A percentile compares a stretch with the other conserved stretches of the same genome.
These are phyloP conservation scores for Pampus argenteus DNA, from an alignment of 2,797 vertebrate genomes.

Conservation along the genomic window DNA sequence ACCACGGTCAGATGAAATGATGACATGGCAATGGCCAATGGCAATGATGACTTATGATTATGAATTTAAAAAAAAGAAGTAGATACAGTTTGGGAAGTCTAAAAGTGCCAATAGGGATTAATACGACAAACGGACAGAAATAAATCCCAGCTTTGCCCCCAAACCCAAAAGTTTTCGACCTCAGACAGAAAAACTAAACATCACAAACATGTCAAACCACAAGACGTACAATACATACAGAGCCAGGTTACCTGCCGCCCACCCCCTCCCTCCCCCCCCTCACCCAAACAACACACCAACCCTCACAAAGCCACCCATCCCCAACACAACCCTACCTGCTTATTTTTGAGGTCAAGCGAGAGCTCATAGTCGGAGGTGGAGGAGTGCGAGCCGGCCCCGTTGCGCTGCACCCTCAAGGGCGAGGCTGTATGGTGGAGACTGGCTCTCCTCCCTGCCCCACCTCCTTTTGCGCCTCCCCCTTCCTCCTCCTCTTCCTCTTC, in stretches of 20 bases:
- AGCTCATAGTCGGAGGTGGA: conserved; percentile 96
- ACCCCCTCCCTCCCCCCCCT: conserved; percentile 31
- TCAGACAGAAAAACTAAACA: conserved; percentile 51
- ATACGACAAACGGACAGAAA: conserved; percentile 11
- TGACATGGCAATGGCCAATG: conserved; percentile 65
- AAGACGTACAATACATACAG: conserved; percentile 68
- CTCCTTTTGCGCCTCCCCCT: conserved; percentile 81
- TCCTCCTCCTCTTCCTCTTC: conserved; percentile 72
- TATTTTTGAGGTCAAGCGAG: conserved; percentile 99
- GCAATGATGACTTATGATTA: conserved; percentile 55
- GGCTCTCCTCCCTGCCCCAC: conserved; percentile 88
- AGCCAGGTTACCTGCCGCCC: conserved; percentile 26
- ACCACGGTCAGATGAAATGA: conserved; percentile 57
- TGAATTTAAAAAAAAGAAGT: conserved; percentile 55
- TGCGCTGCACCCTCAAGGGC: conserved; percentile 92
- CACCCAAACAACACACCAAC: conserved; percentile 55
- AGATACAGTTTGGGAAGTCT: conserved; percentile 30
- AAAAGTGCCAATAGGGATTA: conserved; percentile 24
- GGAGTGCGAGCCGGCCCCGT: conserved; percentile 92
- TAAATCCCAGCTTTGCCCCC: conserved; percentile 23
- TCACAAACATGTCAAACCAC: conserved; percentile 70
- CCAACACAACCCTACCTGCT: conserved; percentile 92
- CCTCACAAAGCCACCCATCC: conserved; percentile 64
- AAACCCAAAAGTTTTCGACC: conserved; percentile 37
- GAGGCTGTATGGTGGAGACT: conserved; percentile 94